Conservation (phyloP, 2,797 vertebrate genomes). For the Phrynocephalus guinanensis region DNA sequence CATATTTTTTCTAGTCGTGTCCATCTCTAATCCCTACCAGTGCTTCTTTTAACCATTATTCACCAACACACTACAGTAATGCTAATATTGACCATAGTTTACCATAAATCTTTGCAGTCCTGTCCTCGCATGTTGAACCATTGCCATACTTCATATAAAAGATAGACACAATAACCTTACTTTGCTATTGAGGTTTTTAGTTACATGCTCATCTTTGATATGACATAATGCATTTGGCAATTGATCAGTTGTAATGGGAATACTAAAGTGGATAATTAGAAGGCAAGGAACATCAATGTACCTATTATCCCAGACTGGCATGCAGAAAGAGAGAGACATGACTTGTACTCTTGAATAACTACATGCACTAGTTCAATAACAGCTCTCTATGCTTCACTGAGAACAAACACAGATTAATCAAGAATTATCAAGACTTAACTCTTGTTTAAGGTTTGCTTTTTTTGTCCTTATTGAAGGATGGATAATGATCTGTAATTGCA, state of each 20-base stretch:
- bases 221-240: slow-evolving; percentile 30
- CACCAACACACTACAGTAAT: neutral
- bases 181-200: neutral
- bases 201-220: neutral
- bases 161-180: neutral
- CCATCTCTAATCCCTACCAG: neutral
- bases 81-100: neutral
- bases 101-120: neutral
- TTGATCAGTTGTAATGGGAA: slow-evolving; percentile 41
- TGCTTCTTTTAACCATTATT: neutral
- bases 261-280: slow-evolving; percentile 61
- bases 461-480: slow-evolving; percentile 56
- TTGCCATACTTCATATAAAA: neutral
- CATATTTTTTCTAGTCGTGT: too few species aligned
- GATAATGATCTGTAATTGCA: slow-evolving; percentile 73
- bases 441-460: slow-evolving; percentile 61
- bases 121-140: neutral
- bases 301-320: slow-evolving; percentile 68
- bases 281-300: slow-evolving; percentile 42
- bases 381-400: slow-evolving; percentile 63
- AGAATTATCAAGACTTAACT: slow-evolving; percentile 65
- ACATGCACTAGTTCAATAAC: slow-evolving; percentile 59
- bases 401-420: slow-evolving; percentile 63
- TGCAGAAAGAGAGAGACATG: slow-evolving; percentile 65
- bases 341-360: slow-evolving; percentile 61